Evolutionary conservation across 2,113 vertebrate genomes (phyloP), one percentile per base, ranked within the genome.

Genomic region (Callaeas wilsoni): DNA sequence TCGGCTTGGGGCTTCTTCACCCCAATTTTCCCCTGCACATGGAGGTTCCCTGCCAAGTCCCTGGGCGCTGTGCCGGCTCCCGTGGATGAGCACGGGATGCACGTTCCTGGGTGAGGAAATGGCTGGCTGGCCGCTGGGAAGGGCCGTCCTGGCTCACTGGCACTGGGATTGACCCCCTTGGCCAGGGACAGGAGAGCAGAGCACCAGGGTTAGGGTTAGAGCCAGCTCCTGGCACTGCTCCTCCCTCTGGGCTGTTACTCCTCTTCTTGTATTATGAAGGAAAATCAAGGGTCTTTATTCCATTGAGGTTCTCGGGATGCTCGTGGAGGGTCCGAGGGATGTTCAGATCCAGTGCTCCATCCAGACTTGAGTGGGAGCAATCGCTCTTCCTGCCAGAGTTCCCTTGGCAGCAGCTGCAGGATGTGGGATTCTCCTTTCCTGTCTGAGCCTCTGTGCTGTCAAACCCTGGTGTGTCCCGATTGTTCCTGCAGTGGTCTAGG

Each of bases 351-450:
- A 60, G 42, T 1, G 4, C 42, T 67, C 14, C 2, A 2, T 49
- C 84, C 87, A 44, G 10, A 18, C 9, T 47, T 39, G 64, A 17
- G 0, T 21, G 65, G 80, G 63, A 84, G 64, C 89, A 49, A 12
- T 74, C 55, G 35, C 22, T 93, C n/a, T 69, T 77, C 80, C 63
- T 89, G 5, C 41, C 80, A 23, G 68, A 20, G 50, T 11, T 91
- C 65, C 82, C 82, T 62, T 70, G 93, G 82, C 90, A 83, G 89
- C 42, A 1, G 55, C 15, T 60, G 68, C 81, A 71, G 95, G 95
- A 60, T 89, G 69, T 91, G 89, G 92, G 92, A 56, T 95, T 95
- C 92, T 89, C 84, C 80, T 94, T 75, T 57, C 89, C 91, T 71
- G 42, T 4, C 41, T 39, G 42, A 62, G 37, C 70, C 50, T 32